phyloP scores from a whole-genome alignment of 2,113 vertebrate species.

The Phrynosoma platyrhinos region DNA sequence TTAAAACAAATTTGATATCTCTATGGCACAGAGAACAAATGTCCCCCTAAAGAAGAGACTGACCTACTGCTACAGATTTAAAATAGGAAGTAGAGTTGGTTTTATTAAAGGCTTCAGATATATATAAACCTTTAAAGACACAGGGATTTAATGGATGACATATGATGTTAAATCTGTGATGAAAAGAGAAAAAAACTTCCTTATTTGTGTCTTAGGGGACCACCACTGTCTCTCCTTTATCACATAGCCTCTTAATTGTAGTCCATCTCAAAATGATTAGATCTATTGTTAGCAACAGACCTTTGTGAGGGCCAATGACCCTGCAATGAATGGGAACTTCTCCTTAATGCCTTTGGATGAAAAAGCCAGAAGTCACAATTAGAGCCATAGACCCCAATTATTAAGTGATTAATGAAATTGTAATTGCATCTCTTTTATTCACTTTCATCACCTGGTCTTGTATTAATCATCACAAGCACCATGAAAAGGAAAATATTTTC shows the following conservation, averaged over 20 bases:
- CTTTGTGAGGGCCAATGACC: constrained; percentile 76
- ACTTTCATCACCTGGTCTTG: constrained; percentile 75
- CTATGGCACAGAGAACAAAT: background rate
- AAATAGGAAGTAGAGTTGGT: constrained; percentile 58
- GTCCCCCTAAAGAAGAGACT: background rate
- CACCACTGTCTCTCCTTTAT: constrained; percentile 82
- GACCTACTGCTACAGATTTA: background rate
- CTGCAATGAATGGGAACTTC: constrained; percentile 78
- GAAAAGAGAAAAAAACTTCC: constrained; percentile 72
- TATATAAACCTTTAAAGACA: constrained; percentile 75
- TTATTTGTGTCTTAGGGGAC: constrained; percentile 72
- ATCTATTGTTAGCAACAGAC: constrained; percentile 85
- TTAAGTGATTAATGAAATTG: constrained; percentile 86
- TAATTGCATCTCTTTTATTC: constrained; percentile 78
- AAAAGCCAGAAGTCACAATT: constrained; percentile 79
- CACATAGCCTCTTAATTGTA: constrained; percentile 83
- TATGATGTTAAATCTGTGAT: constrained; percentile 82
- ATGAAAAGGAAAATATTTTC: constrained; percentile 63
- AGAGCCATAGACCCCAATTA: constrained; percentile 81
- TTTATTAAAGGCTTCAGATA: constrained; percentile 84
- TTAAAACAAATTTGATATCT: background rate
- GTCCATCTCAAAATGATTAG: constrained; percentile 77
- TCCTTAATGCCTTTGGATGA: constrained; percentile 79
- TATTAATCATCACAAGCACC: constrained; percentile 75
- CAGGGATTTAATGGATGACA: constrained; percentile 74